These are phyloP conservation scores for Tillus elongatus DNA, from an alignment of 2,888 invertebrate species.

Conservation along the genomic window DNA sequence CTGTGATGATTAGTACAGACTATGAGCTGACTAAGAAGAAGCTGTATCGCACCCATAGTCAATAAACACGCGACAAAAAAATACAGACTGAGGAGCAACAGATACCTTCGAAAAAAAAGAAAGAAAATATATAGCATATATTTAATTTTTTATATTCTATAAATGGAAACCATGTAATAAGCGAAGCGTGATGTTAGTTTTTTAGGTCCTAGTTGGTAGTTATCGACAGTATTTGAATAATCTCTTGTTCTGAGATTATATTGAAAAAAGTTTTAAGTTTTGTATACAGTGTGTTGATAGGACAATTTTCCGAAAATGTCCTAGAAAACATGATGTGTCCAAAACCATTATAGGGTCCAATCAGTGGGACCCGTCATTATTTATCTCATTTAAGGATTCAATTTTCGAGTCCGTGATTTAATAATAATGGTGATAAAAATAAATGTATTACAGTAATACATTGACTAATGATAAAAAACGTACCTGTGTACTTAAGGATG, in stretches of 20 bases:
- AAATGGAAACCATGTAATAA: constrained; percentile 25
- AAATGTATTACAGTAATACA: no score
- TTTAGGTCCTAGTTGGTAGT: no score
- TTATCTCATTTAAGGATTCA: no score
- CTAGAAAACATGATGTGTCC: no score
- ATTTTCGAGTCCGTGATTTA: no score
- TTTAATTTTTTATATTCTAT: constrained; percentile 28
- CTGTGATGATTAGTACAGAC: constrained; percentile 78
- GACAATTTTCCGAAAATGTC: constrained; percentile 10
- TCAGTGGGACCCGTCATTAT: no score
- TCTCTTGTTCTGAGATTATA: no score
- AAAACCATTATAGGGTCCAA: no score
- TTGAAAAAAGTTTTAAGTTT: no score
- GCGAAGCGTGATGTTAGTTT: constrained; percentile 35
- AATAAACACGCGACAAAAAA: constrained; percentile 16
- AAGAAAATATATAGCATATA: constrained; percentile 26
- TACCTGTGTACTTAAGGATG: constrained; percentile 33
- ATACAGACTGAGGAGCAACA: constrained; percentile 23
- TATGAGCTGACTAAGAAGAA: constrained; percentile 85
- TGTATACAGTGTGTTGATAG: constrained; percentile 14
- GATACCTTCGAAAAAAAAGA: constrained; percentile 21
- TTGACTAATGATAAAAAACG: no score
- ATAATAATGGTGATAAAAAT: no score
- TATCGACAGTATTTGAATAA: constrained; percentile 18
- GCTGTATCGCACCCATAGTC: constrained; percentile 54